Conservation (phyloP, 2,888 invertebrate genomes). For the Idaea dimidiata region DNA sequence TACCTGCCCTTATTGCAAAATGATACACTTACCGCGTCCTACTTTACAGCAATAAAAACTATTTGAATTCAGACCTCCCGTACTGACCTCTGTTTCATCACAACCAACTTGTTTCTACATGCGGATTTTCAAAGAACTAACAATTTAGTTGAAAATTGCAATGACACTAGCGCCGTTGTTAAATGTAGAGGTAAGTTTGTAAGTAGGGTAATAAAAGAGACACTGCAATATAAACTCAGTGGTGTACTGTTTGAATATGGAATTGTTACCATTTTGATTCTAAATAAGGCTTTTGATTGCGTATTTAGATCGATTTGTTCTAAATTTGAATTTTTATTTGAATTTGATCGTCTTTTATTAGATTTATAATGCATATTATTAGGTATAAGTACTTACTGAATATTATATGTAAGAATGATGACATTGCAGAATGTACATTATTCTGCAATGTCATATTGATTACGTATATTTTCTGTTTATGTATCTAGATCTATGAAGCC, state of each 20-base stretch:
- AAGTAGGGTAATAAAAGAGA: background rate
- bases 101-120: background rate
- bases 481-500: too few relatives aligned
- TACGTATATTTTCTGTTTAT: too few relatives aligned
- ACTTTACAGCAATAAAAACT: background rate
- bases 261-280: background rate
- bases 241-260: background rate
- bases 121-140: background rate
- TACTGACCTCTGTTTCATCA: background rate
- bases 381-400: too few relatives aligned
- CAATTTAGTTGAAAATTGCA: background rate
- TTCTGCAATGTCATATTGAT: too few relatives aligned
- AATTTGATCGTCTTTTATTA: background rate
- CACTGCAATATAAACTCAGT: background rate
- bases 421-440: too few relatives aligned
- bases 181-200: background rate
- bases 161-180: background rate
- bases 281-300: background rate
- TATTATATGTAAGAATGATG: too few relatives aligned
- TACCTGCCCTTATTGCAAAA: background rate
- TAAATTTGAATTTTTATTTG: background rate
- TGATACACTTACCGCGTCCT: background rate
- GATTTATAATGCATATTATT: background rate
- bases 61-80: background rate
- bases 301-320: conserved; percentile 1